phyloP scores from a whole-genome alignment of 2,888 invertebrate species.

The Spialia ferax region DNA sequence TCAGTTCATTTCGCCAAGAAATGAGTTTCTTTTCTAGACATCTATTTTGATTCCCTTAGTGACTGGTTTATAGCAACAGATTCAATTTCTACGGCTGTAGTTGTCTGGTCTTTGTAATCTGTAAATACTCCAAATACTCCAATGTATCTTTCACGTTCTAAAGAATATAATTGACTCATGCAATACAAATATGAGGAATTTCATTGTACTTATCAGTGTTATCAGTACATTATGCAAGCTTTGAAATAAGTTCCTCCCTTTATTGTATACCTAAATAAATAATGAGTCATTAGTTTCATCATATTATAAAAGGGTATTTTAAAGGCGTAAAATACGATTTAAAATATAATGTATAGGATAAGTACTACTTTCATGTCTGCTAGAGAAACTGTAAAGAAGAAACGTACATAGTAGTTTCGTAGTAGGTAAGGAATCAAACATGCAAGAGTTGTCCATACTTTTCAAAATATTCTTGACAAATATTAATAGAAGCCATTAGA shows the following conservation, averaged over 20 bases:
- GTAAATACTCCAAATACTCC: neutral
- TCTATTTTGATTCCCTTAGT: slow-evolving; percentile 21
- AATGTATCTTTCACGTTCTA: neutral
- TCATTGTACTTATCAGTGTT: neutral
- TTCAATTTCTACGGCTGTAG: neutral
- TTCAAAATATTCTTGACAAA: no score
- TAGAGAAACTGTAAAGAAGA: no score
- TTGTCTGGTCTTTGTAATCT: neutral
- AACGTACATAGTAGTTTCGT: no score
- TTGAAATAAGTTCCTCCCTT: neutral
- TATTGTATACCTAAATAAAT: neutral
- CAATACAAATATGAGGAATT: neutral
- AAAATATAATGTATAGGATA: no score
- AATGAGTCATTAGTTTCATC: neutral
- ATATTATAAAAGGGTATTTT: neutral
- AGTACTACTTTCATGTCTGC: no score
- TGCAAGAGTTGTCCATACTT: no score
- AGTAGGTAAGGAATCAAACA: no score
- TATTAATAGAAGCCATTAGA: no score
- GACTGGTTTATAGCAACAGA: neutral
- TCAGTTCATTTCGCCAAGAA: slow-evolving; percentile 32
- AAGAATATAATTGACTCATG: neutral
- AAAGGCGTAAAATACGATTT: no score
- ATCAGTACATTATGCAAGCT: neutral
- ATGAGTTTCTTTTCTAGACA: slow-evolving; percentile 2